Base-by-base conservation (phyloP, 2,113 vertebrate species). In the Eulemur macaco region DNA sequence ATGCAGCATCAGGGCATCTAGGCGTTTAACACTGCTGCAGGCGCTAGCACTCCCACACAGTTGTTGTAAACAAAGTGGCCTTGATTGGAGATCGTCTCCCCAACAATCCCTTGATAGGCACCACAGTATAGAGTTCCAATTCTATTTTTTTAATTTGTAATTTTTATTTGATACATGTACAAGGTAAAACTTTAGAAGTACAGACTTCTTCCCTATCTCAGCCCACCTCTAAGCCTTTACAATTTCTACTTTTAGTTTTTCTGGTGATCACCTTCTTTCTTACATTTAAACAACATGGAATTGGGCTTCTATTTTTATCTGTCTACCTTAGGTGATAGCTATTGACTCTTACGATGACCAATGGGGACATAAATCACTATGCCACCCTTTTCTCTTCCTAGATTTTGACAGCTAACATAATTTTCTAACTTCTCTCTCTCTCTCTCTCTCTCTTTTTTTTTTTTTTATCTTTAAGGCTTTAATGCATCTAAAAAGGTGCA, bases 1-100 rank as follows among this genome's bases (percentile, higher is more conserved):
- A 17, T 83, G 93, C 96, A 97, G 80, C 96, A 96, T 95, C 95
- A 92, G 94, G 54, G 96, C 29, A 1, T 54, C 78, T 85, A 80
- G 83, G 93, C 91, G 82, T 50, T 39, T 27, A 50, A 80, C 17
- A 20, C 11, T 47, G 50, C 17, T 91, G 9, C 15, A 64, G 87
- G 78, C 66, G 95, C 86, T 42, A 96, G 95, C 12, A 60, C 95
- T 92, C 37, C 89, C 12, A 8, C 31, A 25, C 14, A 86, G 71
- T 15, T 54, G 64, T 23, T 15, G n/a, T 69, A 27, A 69, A 95
- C 85, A 91, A 91, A 94, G 68, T 9, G n/a, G 52, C 25, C 5
- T 95, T 78, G 77, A 81, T 15, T 64, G 27, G 42, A 25, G 42
- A 56, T 42, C 31, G 27, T 64, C n/a, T 66, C 52, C n/a, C 8